These are phyloP conservation scores for Pedicia rivosa DNA, from an alignment of 2,888 invertebrate genomes.

Conservation along the genomic window DNA sequence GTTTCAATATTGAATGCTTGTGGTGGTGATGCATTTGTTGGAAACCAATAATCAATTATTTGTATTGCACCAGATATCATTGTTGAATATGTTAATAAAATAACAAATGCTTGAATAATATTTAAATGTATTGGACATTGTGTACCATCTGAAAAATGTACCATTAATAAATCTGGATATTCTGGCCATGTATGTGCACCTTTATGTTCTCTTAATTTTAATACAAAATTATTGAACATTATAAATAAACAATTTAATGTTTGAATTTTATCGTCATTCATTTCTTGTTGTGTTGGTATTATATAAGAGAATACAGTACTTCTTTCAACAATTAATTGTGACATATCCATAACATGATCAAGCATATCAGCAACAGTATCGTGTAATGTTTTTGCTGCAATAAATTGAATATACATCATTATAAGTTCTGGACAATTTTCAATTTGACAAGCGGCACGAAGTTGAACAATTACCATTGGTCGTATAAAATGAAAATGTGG, in stretches of 20 bases:
- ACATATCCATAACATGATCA: conserved; percentile 63
- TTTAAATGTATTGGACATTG: conserved; percentile 29
- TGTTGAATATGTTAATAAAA: conserved; percentile 57
- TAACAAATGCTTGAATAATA: conserved; percentile 68
- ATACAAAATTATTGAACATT: conserved; percentile 60
- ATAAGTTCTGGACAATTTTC: conserved; percentile 63
- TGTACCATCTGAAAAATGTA: conserved; percentile 28
- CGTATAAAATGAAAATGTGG: conserved; percentile 62
- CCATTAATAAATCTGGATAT: conserved; percentile 29
- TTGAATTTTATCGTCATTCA: conserved; percentile 30
- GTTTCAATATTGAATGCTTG: conserved; percentile 64
- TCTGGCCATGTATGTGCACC: conserved; percentile 28
- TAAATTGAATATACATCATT: conserved; percentile 73
- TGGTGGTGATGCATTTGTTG: conserved; percentile 51
- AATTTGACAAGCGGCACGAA: conserved; percentile 78
- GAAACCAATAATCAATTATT: conserved; percentile 78
- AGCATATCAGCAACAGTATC: conserved; percentile 49
- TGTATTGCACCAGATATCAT: conserved; percentile 26
- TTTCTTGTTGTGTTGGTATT: conserved; percentile 33
- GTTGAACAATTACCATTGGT: conserved; percentile 47
- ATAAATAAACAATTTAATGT: conserved; percentile 54
- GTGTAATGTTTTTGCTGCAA: conserved; percentile 54
- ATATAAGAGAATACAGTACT: conserved; percentile 73
- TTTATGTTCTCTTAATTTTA: conserved; percentile 38
- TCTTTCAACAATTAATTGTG: conserved; percentile 81